Base-by-base conservation (phyloP, 2,113 vertebrate species). In the Pterocles burchelli region DNA sequence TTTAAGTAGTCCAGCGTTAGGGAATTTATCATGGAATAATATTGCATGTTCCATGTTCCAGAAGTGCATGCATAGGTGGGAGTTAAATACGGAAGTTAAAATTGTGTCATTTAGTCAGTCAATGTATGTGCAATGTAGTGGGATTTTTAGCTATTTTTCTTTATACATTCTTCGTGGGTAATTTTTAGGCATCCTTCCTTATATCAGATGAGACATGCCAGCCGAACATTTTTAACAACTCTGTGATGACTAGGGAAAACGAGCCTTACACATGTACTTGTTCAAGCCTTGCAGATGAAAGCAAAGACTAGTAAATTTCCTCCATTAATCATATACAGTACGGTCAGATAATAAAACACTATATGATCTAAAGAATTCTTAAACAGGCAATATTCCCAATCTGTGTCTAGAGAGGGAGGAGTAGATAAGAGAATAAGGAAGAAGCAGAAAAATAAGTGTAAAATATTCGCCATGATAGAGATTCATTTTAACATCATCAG, bases 51-150 rank as follows among this genome's bases (percentile, higher is more conserved):
- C 21, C 5, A 2, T 22, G 33, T 68, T 91, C 38, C 41, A 51
- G 52, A 59, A 21, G 31, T 72, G n/a, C 4, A 0, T 76, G 33
- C 34, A 1, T 10, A 59, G 34, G 28, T 66, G 48, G 28, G 22
- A 72, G 33, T 33, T 5, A 51, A 85, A 67, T 45, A n/a, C 10
- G 45, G 51, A 51, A 48, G 33, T 12, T 70, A 8, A 8, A 36
- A 0, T 22, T 83, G 26, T 28, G 41, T 76, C 17, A 33, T 54
- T 72, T 85, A 54, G 14, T 81, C 41, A 33, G 8, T 36, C 28
- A 10, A 1, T 48, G 9, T 43, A 18, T 5, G 2, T 63, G 67
- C 52, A 49, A 16, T 0, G 0, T 25, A n/a, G 6, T 38, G 31
- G 6, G 85, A 74, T 61, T 73, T 46, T 36, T 33, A 49, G 24